Evolutionary conservation across 2,888 invertebrate species (phyloP).

Genomic region (Drosophila affinis): DNA sequence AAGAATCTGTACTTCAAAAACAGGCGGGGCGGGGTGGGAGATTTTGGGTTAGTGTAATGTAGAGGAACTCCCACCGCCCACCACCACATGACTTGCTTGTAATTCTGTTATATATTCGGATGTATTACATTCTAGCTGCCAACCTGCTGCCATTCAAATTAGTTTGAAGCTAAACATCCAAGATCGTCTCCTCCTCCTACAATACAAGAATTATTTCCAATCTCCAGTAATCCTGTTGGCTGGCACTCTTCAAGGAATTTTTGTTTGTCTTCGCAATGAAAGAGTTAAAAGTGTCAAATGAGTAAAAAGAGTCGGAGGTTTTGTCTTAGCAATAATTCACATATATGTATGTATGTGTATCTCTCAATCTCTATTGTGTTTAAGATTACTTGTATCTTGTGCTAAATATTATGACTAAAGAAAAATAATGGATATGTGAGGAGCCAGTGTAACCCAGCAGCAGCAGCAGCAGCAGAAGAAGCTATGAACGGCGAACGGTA

Average conservation of each 20-base stretch:
- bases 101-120: too few relatives aligned
- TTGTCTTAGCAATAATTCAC: constrained; percentile 42
- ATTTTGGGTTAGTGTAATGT: too few relatives aligned
- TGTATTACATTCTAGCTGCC: too few relatives aligned
- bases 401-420: constrained; percentile 50
- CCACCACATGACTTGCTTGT: not conserved
- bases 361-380: constrained; percentile 56
- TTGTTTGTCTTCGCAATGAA: constrained; percentile 4
- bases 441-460: not conserved
- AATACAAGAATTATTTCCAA: too few relatives aligned
- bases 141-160: too few relatives aligned
- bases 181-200: too few relatives aligned
- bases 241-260: constrained; percentile 16
- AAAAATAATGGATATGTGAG: constrained; percentile 11
- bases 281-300: not conserved
- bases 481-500: constrained; percentile 5
- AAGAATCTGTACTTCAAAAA: not conserved
- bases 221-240: not conserved
- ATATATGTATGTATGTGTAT: constrained; percentile 32
- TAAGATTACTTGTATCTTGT: constrained; percentile 50
- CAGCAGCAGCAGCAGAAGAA: not conserved
- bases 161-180: too few relatives aligned
- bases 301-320: not conserved
- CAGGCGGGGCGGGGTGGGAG: too few relatives aligned
- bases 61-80: too few relatives aligned